Percentiles rank a stretch among this genome's conserved stretches.
These are phyloP conservation scores for Monopis laevigella DNA, from an alignment of 2,888 invertebrate species.

Conservation along the genomic window DNA sequence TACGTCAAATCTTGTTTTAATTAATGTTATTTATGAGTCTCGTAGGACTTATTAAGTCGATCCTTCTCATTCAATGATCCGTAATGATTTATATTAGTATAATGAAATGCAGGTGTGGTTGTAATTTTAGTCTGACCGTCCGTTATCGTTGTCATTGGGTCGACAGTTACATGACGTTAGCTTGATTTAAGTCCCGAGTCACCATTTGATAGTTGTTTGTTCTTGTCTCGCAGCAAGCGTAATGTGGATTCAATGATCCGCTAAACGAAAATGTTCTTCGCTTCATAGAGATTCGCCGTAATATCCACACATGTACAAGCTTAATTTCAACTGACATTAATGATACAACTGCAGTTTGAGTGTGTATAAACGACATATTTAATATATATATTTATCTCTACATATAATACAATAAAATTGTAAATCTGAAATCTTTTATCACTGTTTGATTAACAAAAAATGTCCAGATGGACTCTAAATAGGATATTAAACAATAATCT, in stretches of 20 bases:
- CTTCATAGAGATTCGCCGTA: not conserved
- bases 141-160: not conserved
- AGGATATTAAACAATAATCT: too few relatives aligned
- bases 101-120: conserved; percentile 5
- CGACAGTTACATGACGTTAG: conserved; percentile 5
- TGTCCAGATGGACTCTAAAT: too few relatives aligned
- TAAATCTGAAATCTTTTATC: too few relatives aligned
- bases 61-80: not conserved
- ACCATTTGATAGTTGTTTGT: conserved; percentile 3
- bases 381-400: too few relatives aligned
- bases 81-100: not conserved
- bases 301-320: too few relatives aligned
- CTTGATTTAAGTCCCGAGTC: conserved; percentile 3
- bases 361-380: too few relatives aligned
- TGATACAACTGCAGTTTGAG: too few relatives aligned
- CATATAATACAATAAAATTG: too few relatives aligned
- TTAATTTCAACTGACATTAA: too few relatives aligned
- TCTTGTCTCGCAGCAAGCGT: not conserved
- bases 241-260: conserved; percentile 2
- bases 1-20: conserved; percentile 1
- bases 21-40: conserved; percentile 5
- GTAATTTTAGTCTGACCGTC: not conserved
- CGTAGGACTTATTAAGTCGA: not conserved
- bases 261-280: not conserved
- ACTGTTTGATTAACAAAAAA: too few relatives aligned